A percentile compares a stretch with the other conserved stretches of the same genome.
Conservation (phyloP, 2,113 vertebrate genomes). For the Melospiza georgiana region DNA sequence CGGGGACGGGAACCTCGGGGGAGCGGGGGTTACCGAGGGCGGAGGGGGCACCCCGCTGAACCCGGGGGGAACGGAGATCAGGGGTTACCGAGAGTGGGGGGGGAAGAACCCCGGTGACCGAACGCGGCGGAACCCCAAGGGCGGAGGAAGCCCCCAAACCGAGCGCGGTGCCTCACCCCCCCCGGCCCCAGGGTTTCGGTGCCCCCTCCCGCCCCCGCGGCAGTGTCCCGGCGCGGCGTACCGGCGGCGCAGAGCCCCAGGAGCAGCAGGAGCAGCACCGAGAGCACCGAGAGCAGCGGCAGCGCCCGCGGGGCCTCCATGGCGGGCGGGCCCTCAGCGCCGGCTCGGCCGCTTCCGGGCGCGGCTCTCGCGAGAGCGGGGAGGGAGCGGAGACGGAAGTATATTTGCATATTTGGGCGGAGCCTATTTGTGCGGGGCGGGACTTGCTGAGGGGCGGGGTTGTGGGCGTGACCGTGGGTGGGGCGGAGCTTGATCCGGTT, state of each 20-base stretch:
- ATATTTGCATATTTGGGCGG: not conserved
- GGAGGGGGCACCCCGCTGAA: no score
- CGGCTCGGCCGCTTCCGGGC: not conserved
- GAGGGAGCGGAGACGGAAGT: not conserved
- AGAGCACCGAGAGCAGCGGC: not conserved
- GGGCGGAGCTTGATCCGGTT: not conserved
- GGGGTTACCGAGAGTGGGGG: no score
- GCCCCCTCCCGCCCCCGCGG: no score
- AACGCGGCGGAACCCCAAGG: not conserved
- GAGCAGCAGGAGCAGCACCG: not conserved
- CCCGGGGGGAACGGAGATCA: no score
- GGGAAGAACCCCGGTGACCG: no score
- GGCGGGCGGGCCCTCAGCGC: not conserved
- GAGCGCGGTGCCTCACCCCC: accelerated
- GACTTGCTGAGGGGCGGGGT: accelerated
- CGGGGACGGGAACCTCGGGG: not conserved
- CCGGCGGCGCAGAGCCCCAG: not conserved
- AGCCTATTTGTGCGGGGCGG: accelerated
- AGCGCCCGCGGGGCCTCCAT: not conserved
- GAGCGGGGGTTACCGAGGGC: no score
- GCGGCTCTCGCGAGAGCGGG: not conserved
- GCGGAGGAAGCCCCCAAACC: no score
- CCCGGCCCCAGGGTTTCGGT: not conserved
- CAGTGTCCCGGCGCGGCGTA: not conserved
- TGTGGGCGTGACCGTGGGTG: accelerated